Evolutionary conservation across 2,888 invertebrate species (phyloP), one percentile per base, ranked within the genome.

Genomic region (Nysson spinosus): DNA sequence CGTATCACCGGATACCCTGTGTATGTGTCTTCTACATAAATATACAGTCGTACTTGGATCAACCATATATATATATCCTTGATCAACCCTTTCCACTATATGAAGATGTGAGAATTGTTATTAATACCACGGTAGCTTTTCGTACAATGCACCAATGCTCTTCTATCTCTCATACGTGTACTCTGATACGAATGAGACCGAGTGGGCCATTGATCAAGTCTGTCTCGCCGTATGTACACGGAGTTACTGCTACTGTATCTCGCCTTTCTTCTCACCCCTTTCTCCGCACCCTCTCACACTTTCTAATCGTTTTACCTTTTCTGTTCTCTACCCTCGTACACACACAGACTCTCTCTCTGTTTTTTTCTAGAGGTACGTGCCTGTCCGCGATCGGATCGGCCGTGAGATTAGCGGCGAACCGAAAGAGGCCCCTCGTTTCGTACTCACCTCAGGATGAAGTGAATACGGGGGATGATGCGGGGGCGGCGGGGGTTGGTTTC

Each of bases 31-130:
- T 28, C 30, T 16, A 17, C 44, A 24, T 34, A 30, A n/a, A 26
- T 16, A 14, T 14, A 14, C 4, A 14, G 9, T 4, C 35, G 47
- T 37, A 35, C 28, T 30, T 49, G 32, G 28, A n/a, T 30, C 35
- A 24, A 42, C 35, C 47, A 42, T 44, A 34, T n/a, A 37, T 51
- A 47, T 47, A 52, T 40, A 26, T 12, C 30, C 11, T n/a, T 32
- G 52, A 54, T 47, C 51, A 47, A 60, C 50, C 51, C 35, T 20
- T 35, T 17, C n/a, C 43, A 6, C n/a, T 44, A n/a, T 17, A 30
- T 12, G n/a, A 47, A 50, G 64, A 71, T 47, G 66, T 20, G 56
- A 51, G 63, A 63, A 69, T 65, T 52, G 55, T 69, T 69, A 56
- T 55, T 69, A 65, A 70, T 49, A 68, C 56, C 51, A 30, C 26